phyloP scores from a whole-genome alignment of 2,113 vertebrate species.

The Apeltes quadracus region DNA sequence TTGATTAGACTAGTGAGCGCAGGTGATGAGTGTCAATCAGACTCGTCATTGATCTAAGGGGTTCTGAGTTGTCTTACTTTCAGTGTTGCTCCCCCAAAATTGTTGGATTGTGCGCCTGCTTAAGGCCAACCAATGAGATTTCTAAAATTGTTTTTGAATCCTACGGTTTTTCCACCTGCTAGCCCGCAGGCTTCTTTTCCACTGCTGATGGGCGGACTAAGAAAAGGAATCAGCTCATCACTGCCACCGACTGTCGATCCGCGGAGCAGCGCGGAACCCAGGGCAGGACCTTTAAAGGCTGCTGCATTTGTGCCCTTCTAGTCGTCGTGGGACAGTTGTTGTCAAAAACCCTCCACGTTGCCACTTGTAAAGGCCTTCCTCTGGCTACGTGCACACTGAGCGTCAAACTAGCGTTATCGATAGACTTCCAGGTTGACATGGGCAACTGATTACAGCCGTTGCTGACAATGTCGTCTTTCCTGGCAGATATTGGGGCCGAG shows the following conservation, averaged over 20 bases:
- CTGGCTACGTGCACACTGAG: too few relatives aligned
- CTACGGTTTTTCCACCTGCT: not conserved
- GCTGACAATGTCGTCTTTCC: too few relatives aligned
- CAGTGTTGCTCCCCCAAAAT: not conserved
- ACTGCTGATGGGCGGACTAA: not conserved
- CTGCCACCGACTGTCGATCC: not conserved
- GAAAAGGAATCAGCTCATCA: not conserved
- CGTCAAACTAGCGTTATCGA: too few relatives aligned
- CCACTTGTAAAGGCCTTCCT: too few relatives aligned
- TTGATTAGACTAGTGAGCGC: not conserved
- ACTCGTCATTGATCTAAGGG: constrained; percentile 4
- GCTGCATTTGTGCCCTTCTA: not conserved
- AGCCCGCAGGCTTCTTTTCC: not conserved
- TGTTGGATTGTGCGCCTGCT: not conserved
- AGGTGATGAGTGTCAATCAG: not conserved
- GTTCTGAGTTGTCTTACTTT: not conserved
- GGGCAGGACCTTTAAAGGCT: not conserved
- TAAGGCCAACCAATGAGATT: not conserved
- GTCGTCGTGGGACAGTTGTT: too few relatives aligned
- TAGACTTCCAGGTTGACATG: too few relatives aligned
- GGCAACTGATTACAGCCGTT: too few relatives aligned
- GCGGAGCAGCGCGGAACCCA: not conserved
- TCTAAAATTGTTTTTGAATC: not conserved
- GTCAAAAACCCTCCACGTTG: too few relatives aligned
- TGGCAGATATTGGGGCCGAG: too few relatives aligned